Conservation (phyloP, 2,797 vertebrate genomes). For the Lophius americanus region DNA sequence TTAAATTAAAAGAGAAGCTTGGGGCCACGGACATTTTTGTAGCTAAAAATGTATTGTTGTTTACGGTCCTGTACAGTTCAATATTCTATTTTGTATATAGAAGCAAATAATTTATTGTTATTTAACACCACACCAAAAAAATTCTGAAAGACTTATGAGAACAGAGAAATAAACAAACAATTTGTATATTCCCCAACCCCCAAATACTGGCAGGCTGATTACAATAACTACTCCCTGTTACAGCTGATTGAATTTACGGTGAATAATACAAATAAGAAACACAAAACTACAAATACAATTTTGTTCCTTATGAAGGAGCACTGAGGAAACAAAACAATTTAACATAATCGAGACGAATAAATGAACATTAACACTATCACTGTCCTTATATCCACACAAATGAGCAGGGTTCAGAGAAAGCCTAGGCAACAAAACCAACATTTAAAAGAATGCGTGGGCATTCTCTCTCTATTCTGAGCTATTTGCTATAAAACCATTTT, state of each 20-base stretch:
- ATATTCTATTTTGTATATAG: constrained; percentile 9
- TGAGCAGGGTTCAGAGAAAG: constrained; percentile 7
- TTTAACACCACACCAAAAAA: constrained; percentile 8
- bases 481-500: too few species aligned
- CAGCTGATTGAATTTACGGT: constrained; percentile 21
- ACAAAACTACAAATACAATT: constrained; percentile 14
- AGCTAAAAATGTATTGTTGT: too few species aligned
- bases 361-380: constrained; percentile 15
- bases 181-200: constrained; percentile 21
- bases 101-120: constrained; percentile 14
- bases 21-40: too few species aligned
- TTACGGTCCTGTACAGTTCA: neutral
- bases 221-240: constrained; percentile 15
- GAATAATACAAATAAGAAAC: constrained; percentile 23
- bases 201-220: constrained; percentile 11
- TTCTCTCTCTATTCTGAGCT: too few species aligned
- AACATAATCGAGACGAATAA: constrained; percentile 19
- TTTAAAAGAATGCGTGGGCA: too few species aligned
- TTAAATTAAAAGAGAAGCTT: neutral
- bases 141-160: constrained; percentile 18
- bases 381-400: constrained; percentile 22
- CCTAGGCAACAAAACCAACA: too few species aligned
- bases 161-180: constrained; percentile 12
- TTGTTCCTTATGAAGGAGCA: constrained; percentile 7
- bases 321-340: constrained; percentile 32